Evolutionary conservation across 2,797 vertebrate genomes (phyloP).

Genomic region (Paramormyrops hopkinsi): DNA sequence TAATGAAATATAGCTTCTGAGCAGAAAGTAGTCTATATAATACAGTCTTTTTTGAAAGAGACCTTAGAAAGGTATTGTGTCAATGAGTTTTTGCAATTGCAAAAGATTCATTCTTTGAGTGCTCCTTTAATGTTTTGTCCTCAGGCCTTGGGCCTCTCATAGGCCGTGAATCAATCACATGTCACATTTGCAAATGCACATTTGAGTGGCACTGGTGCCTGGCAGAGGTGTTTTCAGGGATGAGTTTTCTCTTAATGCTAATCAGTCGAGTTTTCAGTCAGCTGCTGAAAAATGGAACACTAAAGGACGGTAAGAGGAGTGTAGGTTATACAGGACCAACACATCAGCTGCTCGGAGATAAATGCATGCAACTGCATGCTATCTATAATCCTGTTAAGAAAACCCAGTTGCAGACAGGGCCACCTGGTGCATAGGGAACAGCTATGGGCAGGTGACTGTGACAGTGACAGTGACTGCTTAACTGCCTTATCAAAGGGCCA

Average conservation of each 20-base stretch:
- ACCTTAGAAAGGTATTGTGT: neutral
- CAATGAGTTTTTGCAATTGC: neutral
- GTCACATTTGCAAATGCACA: neutral
- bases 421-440: constrained; percentile 24
- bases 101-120: neutral
- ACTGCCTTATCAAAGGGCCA: constrained; percentile 44
- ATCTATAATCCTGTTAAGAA: constrained; percentile 3
- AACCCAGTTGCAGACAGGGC: neutral
- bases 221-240: neutral
- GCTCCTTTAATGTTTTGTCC: neutral
- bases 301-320: neutral
- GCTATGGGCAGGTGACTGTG: constrained; percentile 35
- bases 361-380: constrained; percentile 5
- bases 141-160: neutral
- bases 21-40: constrained; percentile 5
- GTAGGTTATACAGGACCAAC: neutral
- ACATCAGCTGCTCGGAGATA: neutral
- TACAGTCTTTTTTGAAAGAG: neutral
- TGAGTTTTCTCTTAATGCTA: neutral
- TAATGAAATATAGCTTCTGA: constrained; percentile 38
- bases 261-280: neutral
- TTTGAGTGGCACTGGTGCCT: neutral
- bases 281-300: neutral
- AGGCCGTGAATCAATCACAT: neutral
- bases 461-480: constrained; percentile 32